Evolutionary conservation across 2,888 invertebrate genomes (phyloP).

Genomic region (Lottia gigantea): DNA sequence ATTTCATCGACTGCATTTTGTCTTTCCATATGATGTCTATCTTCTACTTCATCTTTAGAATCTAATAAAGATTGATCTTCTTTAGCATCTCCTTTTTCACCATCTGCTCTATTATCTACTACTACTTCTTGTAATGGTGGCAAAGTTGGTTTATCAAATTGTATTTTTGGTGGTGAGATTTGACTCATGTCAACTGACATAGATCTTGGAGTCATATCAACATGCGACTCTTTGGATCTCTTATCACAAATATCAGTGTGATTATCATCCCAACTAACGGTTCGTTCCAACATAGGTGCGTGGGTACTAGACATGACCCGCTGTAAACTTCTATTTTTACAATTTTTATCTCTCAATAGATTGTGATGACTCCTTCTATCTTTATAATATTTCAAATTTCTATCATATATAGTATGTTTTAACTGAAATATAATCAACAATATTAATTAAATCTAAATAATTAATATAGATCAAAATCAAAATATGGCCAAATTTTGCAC

Average conservation of each 20-base stretch:
- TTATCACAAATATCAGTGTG: constrained; percentile 4
- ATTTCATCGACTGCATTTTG: constrained; percentile 18
- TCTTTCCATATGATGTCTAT: not conserved
- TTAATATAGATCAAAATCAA: too few relatives aligned
- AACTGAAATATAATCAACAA: constrained; percentile 15
- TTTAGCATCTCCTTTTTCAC: constrained; percentile 11
- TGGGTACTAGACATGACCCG: not conserved
- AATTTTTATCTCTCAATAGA: constrained; percentile 12
- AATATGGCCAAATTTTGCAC: too few relatives aligned
- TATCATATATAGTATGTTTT: constrained; percentile 17
- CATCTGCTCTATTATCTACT: not conserved
- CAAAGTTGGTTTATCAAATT: not conserved
- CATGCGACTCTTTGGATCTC: not conserved
- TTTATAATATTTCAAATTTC: constrained; percentile 4
- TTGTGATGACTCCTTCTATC: not conserved
- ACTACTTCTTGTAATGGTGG: not conserved
- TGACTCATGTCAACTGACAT: constrained; percentile 13
- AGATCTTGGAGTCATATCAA: not conserved
- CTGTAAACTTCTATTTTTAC: constrained; percentile 11
- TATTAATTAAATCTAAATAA: not conserved
- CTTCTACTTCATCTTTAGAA: not conserved
- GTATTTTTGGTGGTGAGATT: not conserved
- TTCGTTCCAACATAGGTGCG: not conserved
- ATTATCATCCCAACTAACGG: constrained; percentile 12
- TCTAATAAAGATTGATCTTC: not conserved